Base-by-base conservation (phyloP, 1,140 invertebrate species). In the Glossosoma conforme region DNA sequence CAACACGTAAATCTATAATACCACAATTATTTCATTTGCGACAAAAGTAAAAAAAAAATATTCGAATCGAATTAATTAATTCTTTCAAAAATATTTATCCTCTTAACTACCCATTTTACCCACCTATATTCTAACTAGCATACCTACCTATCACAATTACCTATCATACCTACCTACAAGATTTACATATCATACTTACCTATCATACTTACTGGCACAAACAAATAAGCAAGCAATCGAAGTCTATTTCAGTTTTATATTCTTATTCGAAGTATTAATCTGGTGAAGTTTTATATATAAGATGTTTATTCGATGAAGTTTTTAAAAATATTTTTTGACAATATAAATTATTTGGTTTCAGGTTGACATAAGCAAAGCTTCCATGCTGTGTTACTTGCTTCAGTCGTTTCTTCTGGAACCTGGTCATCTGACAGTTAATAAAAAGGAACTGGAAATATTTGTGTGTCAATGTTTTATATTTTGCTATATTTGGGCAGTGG, bases 311-410 rank as follows among this genome's bases (percentile, higher is more conserved):
- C 20, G 10, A 18, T 43, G 20, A 43, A 24, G 21, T 11, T n/a
- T 6, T n/a, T 24, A 22, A 43, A 18, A 38, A n/a, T n/a, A n/a
- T n/a, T n/a, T n/a, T 30, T 30, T 10, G 10, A n/a, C n/a, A n/a
- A n/a, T n/a, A n/a, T n/a, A n/a, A n/a, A n/a, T n/a, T 18, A 47
- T 36, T 19, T 17, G 42, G 36, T 22, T 47, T 40, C 65, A 92
- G 84, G 87, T 91, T 18, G 84, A 89, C 32, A 82, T 91, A 20
- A 85, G 86, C 53, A 93, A 93, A 74, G 81, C 84, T 0, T 71
- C 68, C 1, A 83, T 86, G 55, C 65, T 90, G 24, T 93, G 89
- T 53, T 77, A 74, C 20, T 67, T 93, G 3, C 63, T 91, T 36
- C 79, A 88, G 44, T 81, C 82, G 5, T 70, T 89, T 33, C 54